These are phyloP conservation scores for Bubo blakistoni DNA, from an alignment of 2,113 vertebrate species.

Conservation along the genomic window DNA sequence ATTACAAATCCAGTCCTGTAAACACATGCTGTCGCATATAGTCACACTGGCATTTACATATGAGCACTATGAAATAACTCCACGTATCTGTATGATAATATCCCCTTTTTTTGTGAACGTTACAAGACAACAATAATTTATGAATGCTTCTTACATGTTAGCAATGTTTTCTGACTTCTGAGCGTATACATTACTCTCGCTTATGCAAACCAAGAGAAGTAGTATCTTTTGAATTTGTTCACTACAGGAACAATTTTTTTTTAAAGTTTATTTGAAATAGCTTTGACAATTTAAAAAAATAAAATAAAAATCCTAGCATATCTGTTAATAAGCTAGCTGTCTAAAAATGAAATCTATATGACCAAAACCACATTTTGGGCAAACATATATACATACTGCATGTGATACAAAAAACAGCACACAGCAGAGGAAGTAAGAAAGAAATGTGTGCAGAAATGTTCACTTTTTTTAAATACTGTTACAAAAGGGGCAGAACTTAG, in stretches of 20 bases:
- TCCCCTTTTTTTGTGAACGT: constrained; percentile 42
- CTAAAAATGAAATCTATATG: constrained; percentile 55
- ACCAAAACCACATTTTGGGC: constrained; percentile 52
- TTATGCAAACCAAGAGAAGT: constrained; percentile 2
- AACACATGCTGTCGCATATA: constrained; percentile 26
- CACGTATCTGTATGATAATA: constrained; percentile 45
- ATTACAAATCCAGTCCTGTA: constrained; percentile 57
- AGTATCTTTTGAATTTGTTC: constrained; percentile 38
- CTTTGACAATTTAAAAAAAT: constrained; percentile 65
- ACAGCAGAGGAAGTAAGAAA: constrained; percentile 54
- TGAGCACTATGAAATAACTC: constrained; percentile 26
- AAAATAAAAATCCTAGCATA: constrained; percentile 65
- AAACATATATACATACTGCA: constrained; percentile 59
- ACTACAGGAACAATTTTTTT: constrained; percentile 36
- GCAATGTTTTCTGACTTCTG: constrained; percentile 14
- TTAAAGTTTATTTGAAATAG: constrained; percentile 49
- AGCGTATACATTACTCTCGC: constrained; percentile 40
- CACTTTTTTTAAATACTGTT: constrained; percentile 44
- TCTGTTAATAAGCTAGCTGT: constrained; percentile 62
- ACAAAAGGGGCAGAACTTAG: constrained; percentile 58
- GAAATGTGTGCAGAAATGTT: constrained; percentile 48
- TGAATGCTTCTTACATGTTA: constrained; percentile 52
- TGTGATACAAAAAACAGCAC: constrained; percentile 61
- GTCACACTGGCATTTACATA: constrained; percentile 47
- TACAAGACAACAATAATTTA: constrained; percentile 61